Conservation (phyloP, 2,113 vertebrate genomes). For the Xenopus laevis region DNA sequence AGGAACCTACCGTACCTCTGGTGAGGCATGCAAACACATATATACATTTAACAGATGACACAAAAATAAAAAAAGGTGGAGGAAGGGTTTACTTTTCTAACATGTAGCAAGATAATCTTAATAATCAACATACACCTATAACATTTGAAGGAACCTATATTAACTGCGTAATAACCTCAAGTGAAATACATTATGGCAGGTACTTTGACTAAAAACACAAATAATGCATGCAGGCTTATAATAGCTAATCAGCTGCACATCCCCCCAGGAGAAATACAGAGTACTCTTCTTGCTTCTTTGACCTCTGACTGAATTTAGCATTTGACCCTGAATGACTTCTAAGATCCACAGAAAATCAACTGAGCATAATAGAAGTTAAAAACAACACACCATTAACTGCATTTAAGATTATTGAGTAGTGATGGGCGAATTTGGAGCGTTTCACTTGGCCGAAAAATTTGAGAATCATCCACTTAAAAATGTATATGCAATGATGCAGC, state of each 20-base stretch:
- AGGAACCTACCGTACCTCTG: too few species aligned
- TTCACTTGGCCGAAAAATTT: too few species aligned
- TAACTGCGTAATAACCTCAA: not conserved
- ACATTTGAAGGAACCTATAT: too few species aligned
- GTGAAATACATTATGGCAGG: not conserved
- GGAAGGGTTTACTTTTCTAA: too few species aligned
- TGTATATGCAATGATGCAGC: too few species aligned
- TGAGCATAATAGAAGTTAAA: constrained; percentile 7
- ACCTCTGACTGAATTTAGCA: constrained; percentile 21
- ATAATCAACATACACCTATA: too few species aligned
- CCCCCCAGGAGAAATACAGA: not conserved
- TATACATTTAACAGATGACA: too few species aligned
- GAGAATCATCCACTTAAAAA: too few species aligned
- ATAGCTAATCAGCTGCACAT: not conserved
- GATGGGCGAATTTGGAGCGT: too few species aligned
- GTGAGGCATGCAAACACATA: too few species aligned
- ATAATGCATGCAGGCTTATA: constrained; percentile 9
- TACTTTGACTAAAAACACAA: not conserved
- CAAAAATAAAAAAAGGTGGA: too few species aligned
- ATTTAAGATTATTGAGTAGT: not conserved
- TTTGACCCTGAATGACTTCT: constrained; percentile 21
- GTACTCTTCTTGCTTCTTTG: constrained; percentile 13
- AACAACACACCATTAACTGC: constrained; percentile 2
- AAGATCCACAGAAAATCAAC: constrained; percentile 9
- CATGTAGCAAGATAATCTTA: too few species aligned